These are phyloP conservation scores for Tetragonisca angustula DNA, from an alignment of 2,888 invertebrate genomes.

Conservation along the genomic window DNA sequence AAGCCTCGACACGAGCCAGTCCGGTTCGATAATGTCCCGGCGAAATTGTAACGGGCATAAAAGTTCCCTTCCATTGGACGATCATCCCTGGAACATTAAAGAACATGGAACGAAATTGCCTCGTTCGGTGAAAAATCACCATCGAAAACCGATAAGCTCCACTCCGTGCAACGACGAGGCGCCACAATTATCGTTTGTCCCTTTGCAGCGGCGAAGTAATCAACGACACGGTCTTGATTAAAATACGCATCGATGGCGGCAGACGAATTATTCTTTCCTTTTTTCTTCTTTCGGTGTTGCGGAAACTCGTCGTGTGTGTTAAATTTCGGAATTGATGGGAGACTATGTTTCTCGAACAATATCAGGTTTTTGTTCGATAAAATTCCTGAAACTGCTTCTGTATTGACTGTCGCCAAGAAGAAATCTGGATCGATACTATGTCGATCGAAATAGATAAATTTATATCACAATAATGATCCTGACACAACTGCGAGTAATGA, in stretches of 20 bases:
- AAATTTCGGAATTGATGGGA: background rate
- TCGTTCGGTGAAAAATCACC: slow-evolving; percentile 24
- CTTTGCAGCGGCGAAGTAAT: slow-evolving; percentile 36
- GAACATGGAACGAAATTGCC: slow-evolving; percentile 35
- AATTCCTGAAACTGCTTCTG: background rate
- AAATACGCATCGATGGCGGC: slow-evolving; percentile 9
- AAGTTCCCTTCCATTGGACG: slow-evolving; percentile 8
- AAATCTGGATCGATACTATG: slow-evolving; percentile 22
- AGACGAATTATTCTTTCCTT: background rate
- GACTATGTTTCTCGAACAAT: background rate
- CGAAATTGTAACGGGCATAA: slow-evolving; percentile 30
- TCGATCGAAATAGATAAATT: background rate
- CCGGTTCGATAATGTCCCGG: slow-evolving; percentile 29
- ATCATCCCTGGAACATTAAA: slow-evolving; percentile 13
- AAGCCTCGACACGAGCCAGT: slow-evolving; percentile 2
- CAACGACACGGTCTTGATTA: slow-evolving; percentile 29
- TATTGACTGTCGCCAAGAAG: background rate
- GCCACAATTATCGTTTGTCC: slow-evolving; percentile 30
- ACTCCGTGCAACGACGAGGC: slow-evolving; percentile 6
- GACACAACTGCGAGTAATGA: too few relatives aligned
- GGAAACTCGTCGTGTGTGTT: background rate
- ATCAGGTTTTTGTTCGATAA: background rate
- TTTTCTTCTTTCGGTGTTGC: too few relatives aligned
- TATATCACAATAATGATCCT: background rate
- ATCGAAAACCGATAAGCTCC: slow-evolving; percentile 47